phyloP scores from a whole-genome alignment of 2,113 vertebrate species.

The Sinocyclocheilus anshuiensis region DNA sequence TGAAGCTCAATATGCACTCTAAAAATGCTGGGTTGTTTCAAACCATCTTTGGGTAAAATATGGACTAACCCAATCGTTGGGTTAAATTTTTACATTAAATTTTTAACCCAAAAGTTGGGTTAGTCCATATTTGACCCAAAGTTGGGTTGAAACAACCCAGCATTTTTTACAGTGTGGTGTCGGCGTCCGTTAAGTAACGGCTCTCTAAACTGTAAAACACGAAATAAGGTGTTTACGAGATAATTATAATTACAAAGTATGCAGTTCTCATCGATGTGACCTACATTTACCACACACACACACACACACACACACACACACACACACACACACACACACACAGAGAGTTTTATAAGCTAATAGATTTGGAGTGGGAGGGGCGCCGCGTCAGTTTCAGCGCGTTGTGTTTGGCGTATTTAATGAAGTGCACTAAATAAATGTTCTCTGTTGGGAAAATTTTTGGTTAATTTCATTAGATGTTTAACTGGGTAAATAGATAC shows the following conservation, averaged over 20 bases:
- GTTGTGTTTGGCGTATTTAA: slow-evolving; percentile 55
- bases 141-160: too few species aligned
- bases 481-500: background rate
- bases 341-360: slow-evolving; percentile 77
- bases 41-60: too few species aligned
- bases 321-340: slow-evolving; percentile 31
- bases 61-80: too few species aligned
- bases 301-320: slow-evolving; percentile 53
- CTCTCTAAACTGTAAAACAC: slow-evolving; percentile 42
- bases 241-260: slow-evolving; percentile 72
- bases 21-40: too few species aligned
- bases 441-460: slow-evolving; percentile 44
- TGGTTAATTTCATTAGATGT: background rate
- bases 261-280: slow-evolving; percentile 69
- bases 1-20: slow-evolving; percentile 62
- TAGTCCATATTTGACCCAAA: too few species aligned
- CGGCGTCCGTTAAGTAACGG: slow-evolving; percentile 72
- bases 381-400: slow-evolving; percentile 61
- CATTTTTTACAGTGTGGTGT: too few species aligned
- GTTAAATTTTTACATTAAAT: too few species aligned
- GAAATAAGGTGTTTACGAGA: slow-evolving; percentile 64
- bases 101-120: too few species aligned
- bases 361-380: slow-evolving; percentile 52
- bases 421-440: slow-evolving; percentile 76
- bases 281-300: slow-evolving; percentile 71